Evolutionary conservation across 2,113 vertebrate genomes (phyloP), one percentile per base, ranked within the genome.

Genomic region (Amphiprion ocellaris): DNA sequence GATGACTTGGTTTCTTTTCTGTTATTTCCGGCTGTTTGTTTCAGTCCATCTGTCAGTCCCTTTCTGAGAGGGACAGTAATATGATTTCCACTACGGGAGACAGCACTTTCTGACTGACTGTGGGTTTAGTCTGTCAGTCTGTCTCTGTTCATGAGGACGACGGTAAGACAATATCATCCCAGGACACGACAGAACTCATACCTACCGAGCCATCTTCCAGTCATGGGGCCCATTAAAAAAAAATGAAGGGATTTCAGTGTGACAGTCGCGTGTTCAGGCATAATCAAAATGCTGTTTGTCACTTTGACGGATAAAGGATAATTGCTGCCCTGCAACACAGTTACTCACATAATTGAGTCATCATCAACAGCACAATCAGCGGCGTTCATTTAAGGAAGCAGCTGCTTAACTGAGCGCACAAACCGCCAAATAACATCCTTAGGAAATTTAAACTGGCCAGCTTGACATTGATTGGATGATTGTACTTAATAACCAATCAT

Each of bases 11-110:
- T 81, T 77, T 80, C 44, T 78, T 82, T 71, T 86, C 54, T 1
- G 21, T 77, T 67, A 77, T 89, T 82, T 76, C 55, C 12, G 8
- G 46, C 87, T 47, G 72, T 74, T 47, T 71, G 62, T 86, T 85
- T 74, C 28, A 62, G 80, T 84, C 59, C 65, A 85, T 89, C 85
- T 65, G 79, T 90, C 91, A 87, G 77, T 86, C 65, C 81, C 63
- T 84, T 52, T 86, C 83, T 82, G 61, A 74, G 49, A 77, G 64
- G 67, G 75, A 86, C 66, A 69, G 26, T 67, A 65, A 85, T 74
- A 60, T 46, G 76, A 89, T 68, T 84, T 77, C 80, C 5, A 62
- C 44, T 4, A 63, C 9, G 55, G 72, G 63, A 86, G 81, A 66
- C 23, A 8, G 4, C 53, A 1, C 37, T 81, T 74, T 72, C 52